Evolutionary conservation across 2,113 vertebrate species (phyloP).

Genomic region (Lycocorax pyrrhopterus): DNA sequence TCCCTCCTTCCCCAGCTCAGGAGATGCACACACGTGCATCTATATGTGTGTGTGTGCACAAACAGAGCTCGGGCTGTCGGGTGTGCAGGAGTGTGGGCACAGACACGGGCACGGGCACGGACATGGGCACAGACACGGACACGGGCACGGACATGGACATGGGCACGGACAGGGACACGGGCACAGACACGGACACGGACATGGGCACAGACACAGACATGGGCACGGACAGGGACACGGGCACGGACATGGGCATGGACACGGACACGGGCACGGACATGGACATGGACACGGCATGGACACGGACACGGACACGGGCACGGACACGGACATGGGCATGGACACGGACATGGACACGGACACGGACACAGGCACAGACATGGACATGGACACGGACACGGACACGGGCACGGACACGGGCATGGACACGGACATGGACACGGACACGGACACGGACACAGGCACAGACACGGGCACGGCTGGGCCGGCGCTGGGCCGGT

Average conservation of each 20-base stretch:
- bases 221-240: fast-evolving
- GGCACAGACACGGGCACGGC: fast-evolving
- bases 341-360: fast-evolving
- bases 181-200: fast-evolving
- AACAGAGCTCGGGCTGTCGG: fast-evolving
- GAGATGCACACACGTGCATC: background rate
- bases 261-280: fast-evolving
- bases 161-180: fast-evolving
- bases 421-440: fast-evolving
- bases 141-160: fast-evolving
- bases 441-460: fast-evolving
- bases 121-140: fast-evolving
- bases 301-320: too few species aligned
- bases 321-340: fast-evolving
- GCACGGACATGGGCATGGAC: fast-evolving
- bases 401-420: fast-evolving
- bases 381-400: fast-evolving
- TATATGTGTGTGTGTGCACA: fast-evolving
- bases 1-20: background rate
- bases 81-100: background rate
- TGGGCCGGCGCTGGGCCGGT: background rate
- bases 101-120: fast-evolving
- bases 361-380: background rate
- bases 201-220: fast-evolving
- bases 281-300: fast-evolving